Evolutionary conservation across 2,113 vertebrate species (phyloP).

Genomic region (Corapipo altera): DNA sequence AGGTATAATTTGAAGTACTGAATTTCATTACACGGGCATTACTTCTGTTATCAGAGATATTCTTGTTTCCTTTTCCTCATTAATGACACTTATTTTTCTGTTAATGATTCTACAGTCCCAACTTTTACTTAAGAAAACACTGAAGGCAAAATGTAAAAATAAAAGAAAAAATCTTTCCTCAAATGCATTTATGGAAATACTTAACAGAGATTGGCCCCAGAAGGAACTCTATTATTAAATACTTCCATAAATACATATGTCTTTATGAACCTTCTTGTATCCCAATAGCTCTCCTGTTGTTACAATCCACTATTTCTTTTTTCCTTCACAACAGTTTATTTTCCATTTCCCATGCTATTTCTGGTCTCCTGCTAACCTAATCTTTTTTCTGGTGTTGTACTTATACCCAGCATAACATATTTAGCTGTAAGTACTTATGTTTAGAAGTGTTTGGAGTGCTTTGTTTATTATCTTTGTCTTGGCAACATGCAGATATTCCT

Average conservation of each 20-base stretch:
- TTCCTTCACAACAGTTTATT: not conserved
- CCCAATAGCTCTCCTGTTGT: not conserved
- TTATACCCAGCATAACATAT: not conserved
- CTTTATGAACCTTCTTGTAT: not conserved
- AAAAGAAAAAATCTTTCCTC: not conserved
- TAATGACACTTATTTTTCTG: not conserved
- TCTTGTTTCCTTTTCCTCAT: not conserved
- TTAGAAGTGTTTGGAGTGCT: not conserved
- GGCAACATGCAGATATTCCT: not conserved
- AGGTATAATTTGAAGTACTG: not conserved
- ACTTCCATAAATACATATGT: not conserved
- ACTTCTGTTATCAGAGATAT: not conserved
- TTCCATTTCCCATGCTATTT: not conserved
- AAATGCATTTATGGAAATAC: not conserved
- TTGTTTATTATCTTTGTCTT: not conserved
- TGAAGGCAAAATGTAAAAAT: not conserved
- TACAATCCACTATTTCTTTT: not conserved
- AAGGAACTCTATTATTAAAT: not conserved
- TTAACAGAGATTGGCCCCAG: not conserved
- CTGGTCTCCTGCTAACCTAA: not conserved
- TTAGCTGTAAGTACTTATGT: not conserved
- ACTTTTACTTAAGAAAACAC: not conserved
- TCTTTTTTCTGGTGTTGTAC: not conserved
- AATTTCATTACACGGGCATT: not conserved
- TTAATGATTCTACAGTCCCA: not conserved